Evolutionary conservation across 1,140 invertebrate genomes (phyloP).

Genomic region (Achatina immaculata): DNA sequence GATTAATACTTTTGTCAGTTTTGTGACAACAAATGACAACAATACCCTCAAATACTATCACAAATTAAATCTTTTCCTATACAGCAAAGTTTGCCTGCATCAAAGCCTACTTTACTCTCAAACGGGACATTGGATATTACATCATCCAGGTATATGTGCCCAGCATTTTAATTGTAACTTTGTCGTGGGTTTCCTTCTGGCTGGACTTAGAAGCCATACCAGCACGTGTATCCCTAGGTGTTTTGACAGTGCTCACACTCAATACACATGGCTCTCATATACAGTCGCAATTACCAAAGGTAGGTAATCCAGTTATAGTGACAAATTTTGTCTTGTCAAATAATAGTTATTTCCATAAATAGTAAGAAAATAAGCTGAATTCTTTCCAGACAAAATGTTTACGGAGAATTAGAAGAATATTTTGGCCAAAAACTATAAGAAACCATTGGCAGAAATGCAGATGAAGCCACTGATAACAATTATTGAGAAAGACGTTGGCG

Average conservation of each 20-base stretch:
- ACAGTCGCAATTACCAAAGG: constrained; percentile 48
- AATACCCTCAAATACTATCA: neutral
- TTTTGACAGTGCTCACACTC: constrained; percentile 59
- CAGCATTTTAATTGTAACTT: constrained; percentile 91
- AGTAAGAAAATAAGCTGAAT: too few relatives aligned
- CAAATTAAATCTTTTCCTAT: too few relatives aligned
- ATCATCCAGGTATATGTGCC: constrained; percentile 93
- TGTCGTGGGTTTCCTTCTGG: constrained; percentile 98
- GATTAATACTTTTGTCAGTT: neutral
- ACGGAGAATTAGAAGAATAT: too few relatives aligned
- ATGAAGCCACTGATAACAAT: too few relatives aligned
- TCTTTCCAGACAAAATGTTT: too few relatives aligned
- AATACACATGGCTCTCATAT: constrained; percentile 53
- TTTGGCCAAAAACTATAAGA: too few relatives aligned
- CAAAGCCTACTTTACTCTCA: constrained; percentile 72
- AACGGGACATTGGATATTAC: constrained; percentile 91
- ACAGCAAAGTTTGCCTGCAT: constrained; percentile 50
- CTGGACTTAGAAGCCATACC: constrained; percentile 76
- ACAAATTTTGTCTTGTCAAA: neutral
- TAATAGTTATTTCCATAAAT: constrained; percentile 15
- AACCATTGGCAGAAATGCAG: too few relatives aligned
- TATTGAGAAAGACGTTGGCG: too few relatives aligned
- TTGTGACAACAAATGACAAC: neutral
- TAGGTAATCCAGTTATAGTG: neutral
- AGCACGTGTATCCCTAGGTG: constrained; percentile 76